A percentile compares a stretch with the other conserved stretches of the same genome.
These are phyloP conservation scores for Dendrocincla fuliginosa DNA, from an alignment of 2,797 vertebrate species.

Conservation along the genomic window DNA sequence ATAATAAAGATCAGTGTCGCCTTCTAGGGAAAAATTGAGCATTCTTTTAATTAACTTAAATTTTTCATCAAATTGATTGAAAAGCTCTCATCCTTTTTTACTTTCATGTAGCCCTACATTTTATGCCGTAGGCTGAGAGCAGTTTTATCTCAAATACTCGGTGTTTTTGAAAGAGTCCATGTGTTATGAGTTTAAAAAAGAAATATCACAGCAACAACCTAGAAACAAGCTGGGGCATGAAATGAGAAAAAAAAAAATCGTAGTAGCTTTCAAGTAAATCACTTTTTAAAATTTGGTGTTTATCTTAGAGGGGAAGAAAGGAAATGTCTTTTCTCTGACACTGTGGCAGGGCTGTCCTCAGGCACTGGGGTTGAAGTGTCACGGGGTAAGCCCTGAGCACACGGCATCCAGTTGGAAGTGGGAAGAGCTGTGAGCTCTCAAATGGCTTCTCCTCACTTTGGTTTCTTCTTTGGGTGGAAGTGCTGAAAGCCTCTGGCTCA, in stretches of 20 bases:
- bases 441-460: not conserved
- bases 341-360: not conserved
- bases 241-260: conserved; percentile 25
- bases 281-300: conserved; percentile 2
- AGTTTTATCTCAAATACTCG: conserved; percentile 68
- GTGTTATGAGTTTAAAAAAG: not conserved
- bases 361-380: not conserved
- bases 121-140: conserved; percentile 63
- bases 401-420: not conserved
- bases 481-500: not conserved
- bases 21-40: conserved; percentile 79
- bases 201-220: conserved; percentile 54
- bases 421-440: not conserved
- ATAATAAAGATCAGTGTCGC: conserved; percentile 82
- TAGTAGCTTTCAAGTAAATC: conserved; percentile 42
- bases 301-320: conserved; percentile 1
- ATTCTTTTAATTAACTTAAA: conserved; percentile 85
- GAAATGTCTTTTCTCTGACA: not conserved
- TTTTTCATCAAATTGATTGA: conserved; percentile 84
- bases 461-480: not conserved
- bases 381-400: not conserved
- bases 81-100: conserved; percentile 77
- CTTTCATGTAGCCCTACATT: conserved; percentile 77
- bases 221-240: conserved; percentile 52
- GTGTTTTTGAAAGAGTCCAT: conserved; percentile 59